Percentiles rank a stretch among this genome's conserved stretches.
Evolutionary conservation across 2,888 invertebrate genomes (phyloP).

Genomic region (Terebella lapidaria): DNA sequence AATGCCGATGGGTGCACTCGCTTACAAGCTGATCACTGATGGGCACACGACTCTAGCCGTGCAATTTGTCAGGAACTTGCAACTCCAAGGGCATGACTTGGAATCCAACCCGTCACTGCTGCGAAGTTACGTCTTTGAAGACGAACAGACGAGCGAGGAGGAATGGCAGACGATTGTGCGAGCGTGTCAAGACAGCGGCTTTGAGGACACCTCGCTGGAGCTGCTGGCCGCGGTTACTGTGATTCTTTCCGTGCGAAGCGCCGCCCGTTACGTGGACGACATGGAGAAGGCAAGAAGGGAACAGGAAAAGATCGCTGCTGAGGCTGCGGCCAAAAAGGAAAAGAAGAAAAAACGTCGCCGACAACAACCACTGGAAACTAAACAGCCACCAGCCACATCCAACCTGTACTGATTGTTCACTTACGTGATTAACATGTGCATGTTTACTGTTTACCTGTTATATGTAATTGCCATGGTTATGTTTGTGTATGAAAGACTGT

Average conservation of each 20-base stretch:
- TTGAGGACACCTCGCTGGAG: too few relatives aligned
- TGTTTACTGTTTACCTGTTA: too few relatives aligned
- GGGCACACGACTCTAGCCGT: neutral
- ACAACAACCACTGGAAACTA: too few relatives aligned
- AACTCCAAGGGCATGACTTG: too few relatives aligned
- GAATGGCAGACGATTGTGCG: neutral
- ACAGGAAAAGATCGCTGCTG: neutral
- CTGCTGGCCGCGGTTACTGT: neutral
- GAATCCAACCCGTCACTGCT: too few relatives aligned
- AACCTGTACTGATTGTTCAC: too few relatives aligned
- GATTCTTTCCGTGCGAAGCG: neutral
- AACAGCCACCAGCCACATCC: too few relatives aligned
- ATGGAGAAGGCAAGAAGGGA: neutral
- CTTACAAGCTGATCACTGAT: neutral
- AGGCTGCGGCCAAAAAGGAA: neutral
- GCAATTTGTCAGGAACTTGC: too few relatives aligned
- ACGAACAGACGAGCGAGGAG: neutral
- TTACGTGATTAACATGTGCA: too few relatives aligned
- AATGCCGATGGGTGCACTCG: neutral
- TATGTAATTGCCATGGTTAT: too few relatives aligned
- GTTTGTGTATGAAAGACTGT: too few relatives aligned
- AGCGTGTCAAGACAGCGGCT: neutral
- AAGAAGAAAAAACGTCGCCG: slow-evolving; percentile 1
- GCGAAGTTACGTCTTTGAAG: neutral
- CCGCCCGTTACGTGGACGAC: neutral